Conservation (phyloP, 2,888 invertebrate genomes). For the Pachliopta kotzebuea region DNA sequence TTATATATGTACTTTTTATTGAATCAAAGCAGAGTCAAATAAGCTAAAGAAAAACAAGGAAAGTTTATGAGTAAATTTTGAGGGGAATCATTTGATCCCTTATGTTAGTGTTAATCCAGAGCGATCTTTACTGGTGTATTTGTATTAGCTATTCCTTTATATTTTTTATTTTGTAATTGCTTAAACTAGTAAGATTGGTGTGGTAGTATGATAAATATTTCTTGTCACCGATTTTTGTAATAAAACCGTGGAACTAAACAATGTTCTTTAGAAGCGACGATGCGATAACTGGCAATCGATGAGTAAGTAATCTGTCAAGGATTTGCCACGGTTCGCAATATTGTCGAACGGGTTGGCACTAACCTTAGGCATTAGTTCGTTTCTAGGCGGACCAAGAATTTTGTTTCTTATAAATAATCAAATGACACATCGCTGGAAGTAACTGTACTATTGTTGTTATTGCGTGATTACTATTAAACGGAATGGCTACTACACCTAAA, state of each 20-base stretch:
- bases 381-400: background rate
- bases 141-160: too few species aligned
- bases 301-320: conserved; percentile 6
- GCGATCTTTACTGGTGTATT: too few species aligned
- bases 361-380: background rate
- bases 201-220: background rate
- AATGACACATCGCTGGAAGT: conserved; percentile 4
- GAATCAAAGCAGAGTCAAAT: too few species aligned
- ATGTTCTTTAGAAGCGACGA: background rate
- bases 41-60: too few species aligned
- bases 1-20: too few species aligned
- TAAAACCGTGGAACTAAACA: background rate
- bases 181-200: background rate
- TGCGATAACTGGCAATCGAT: conserved; percentile 12
- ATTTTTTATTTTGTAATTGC: background rate
- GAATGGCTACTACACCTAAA: background rate
- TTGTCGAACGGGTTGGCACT: background rate
- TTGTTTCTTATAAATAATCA: background rate
- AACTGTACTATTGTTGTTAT: conserved; percentile 11
- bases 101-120: too few species aligned
- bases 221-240: background rate
- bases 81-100: too few species aligned
- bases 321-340: conserved; percentile 5
- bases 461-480: background rate
- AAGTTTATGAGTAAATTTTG: too few species aligned